Evolutionary conservation across 2,888 invertebrate species (phyloP).

Genomic region (Callyntrura sp.): DNA sequence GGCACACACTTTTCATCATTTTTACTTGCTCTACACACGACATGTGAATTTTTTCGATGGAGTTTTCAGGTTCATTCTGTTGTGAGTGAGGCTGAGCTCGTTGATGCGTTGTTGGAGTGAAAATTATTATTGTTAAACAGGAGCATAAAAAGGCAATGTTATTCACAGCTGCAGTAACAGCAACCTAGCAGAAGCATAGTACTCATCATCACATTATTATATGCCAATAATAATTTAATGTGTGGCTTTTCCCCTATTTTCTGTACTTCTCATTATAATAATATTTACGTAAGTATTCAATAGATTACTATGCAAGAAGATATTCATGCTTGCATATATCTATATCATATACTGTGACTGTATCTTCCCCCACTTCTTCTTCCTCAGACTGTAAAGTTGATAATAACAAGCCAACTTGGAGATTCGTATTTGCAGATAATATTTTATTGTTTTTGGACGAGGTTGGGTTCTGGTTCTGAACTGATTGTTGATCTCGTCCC

Average conservation of each 20-base stretch:
- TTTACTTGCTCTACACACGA: conserved; percentile 28
- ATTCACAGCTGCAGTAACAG: conserved; percentile 30
- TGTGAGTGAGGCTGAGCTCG: conserved; percentile 43
- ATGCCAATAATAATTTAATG: conserved; percentile 60
- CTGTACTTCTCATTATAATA: conserved; percentile 59
- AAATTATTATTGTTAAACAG: conserved; percentile 57
- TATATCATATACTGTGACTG: too few species aligned
- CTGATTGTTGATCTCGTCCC: conserved; percentile 7
- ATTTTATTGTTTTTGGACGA: conserved; percentile 35
- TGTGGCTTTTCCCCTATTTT: conserved; percentile 24
- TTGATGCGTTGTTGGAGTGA: conserved; percentile 19
- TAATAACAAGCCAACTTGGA: neutral
- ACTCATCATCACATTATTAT: conserved; percentile 52
- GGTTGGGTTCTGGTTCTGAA: conserved; percentile 29
- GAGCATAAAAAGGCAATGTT: conserved; percentile 49
- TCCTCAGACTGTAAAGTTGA: neutral
- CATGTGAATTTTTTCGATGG: conserved; percentile 28
- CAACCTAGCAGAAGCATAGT: neutral
- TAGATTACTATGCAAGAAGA: too few species aligned
- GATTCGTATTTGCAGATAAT: conserved; percentile 16
- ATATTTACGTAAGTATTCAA: conserved; percentile 15
- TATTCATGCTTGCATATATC: neutral
- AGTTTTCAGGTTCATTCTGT: conserved; percentile 29
- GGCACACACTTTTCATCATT: conserved; percentile 40
- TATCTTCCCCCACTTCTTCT: too few species aligned